A percentile compares a stretch with the other conserved stretches of the same genome.
Evolutionary conservation across 2,888 invertebrate genomes (phyloP).

Genomic region (Lucinisca nassula): DNA sequence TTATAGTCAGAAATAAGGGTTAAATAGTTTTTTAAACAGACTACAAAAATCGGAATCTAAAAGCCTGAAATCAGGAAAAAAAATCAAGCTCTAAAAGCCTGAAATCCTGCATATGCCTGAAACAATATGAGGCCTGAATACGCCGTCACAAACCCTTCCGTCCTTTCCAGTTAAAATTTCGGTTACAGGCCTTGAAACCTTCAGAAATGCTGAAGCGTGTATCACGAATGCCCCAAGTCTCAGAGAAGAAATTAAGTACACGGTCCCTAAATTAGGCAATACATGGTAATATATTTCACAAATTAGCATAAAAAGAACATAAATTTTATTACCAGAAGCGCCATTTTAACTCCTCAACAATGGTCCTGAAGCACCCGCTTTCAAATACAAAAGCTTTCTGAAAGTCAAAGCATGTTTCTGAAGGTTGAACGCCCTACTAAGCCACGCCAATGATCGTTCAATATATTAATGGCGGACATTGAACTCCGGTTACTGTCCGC

Average conservation of each 20-base stretch:
- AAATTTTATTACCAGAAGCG: background rate
- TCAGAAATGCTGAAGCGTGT: no score
- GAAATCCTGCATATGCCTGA: no score
- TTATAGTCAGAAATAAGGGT: no score
- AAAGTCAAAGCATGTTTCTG: background rate
- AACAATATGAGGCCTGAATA: no score
- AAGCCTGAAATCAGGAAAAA: no score
- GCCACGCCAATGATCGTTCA: background rate
- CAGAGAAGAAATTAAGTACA: background rate
- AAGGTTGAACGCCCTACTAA: background rate
- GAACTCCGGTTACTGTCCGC: conserved; percentile 55
- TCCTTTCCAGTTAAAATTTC: no score
- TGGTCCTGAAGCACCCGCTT: background rate
- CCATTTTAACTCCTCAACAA: conserved; percentile 5
- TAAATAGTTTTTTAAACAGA: no score
- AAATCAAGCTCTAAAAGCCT: no score
- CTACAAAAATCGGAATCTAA: no score
- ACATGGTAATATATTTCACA: background rate
- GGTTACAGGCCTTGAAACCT: no score
- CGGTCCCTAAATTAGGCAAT: background rate
- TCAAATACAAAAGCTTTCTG: background rate
- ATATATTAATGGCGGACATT: conserved; percentile 48
- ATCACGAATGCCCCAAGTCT: no score
- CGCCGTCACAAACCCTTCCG: no score
- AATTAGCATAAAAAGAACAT: background rate